Base-by-base conservation (phyloP, 2,888 invertebrate species). In the Melangyna quadrimaculata region DNA sequence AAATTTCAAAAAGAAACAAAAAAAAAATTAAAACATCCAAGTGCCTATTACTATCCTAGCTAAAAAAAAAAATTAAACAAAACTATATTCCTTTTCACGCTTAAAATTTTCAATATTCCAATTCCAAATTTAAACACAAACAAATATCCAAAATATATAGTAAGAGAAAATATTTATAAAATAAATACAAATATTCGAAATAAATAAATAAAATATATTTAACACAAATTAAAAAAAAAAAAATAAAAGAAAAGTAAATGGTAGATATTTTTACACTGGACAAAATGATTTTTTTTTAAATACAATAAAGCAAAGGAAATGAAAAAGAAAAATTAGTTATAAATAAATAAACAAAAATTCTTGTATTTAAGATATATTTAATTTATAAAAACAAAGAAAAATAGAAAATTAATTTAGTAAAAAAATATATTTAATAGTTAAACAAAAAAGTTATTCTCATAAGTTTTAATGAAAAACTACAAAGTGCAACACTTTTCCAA, bases 21-120 rank as follows among this genome's bases (percentile, higher is more conserved):
- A 24, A 55, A 43, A 65, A 37, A 51, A 6, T 24, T n/a, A 22
- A 35, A 74, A 70, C 71, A 80, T 84, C 80, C 79, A 84, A 84
- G 84, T 84, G 84, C 84, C 84, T 84, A 75, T 72, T 84, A 84
- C 84, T 84, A 57, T 80, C 79, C 71, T 75, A 80, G 75, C 84
- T 80, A 59, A 79, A 45, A n/a, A 59, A 3, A 19, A 12, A 45
- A 19, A 19, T n/a, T n/a, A 10, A 29, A 71, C 17, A 45, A 29
- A 22, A 35, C n/a, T 14, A 40, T 10, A 35, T 51, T 51, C 32
- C 70, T 82, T 63, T 78, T 73, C 63, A 37, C 69, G 59, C 61
- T 78, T 61, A 27, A 43, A 32, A 67, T 8, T 43, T 48, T 29
- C 22, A 69, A 12, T 63, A 70, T 75, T 57, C 55, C 45, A 75